A percentile compares a stretch with the other conserved stretches of the same genome.
Conservation (phyloP, 2,888 invertebrate species). For the Dryobotodes eremita region DNA sequence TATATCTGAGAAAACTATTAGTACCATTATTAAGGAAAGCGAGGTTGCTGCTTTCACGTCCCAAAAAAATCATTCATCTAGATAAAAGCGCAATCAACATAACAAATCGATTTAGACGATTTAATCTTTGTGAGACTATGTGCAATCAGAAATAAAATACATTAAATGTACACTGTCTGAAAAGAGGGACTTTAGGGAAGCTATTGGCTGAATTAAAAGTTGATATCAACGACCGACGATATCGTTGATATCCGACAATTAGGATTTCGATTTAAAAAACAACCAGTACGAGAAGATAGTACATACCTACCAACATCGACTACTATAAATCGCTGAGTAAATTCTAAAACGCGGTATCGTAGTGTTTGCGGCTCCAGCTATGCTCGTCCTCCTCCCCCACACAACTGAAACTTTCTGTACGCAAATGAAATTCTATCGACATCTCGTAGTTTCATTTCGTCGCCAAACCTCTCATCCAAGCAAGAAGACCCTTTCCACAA, state of each 20-base stretch:
- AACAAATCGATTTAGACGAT: conserved; percentile 23
- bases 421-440: not conserved
- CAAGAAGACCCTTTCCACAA: not conserved
- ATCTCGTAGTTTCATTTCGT: not conserved
- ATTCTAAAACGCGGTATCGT: not conserved
- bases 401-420: not conserved
- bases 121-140: not conserved
- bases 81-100: conserved; percentile 1
- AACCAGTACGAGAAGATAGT: conserved; percentile 1
- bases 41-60: conserved; percentile 17
- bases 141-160: conserved; percentile 34
- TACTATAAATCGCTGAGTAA: not conserved
- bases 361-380: not conserved
- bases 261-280: not conserved
- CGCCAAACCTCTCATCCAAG: not conserved
- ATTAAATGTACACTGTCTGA: conserved; percentile 12
- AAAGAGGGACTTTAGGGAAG: conserved; percentile 5
- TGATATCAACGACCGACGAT: not conserved
- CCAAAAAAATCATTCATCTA: conserved; percentile 6
- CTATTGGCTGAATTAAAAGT: not conserved
- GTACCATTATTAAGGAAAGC: conserved; percentile 18
- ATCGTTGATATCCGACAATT: not conserved
- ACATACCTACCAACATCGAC: not conserved
- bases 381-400: not conserved
- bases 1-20: conserved; percentile 23